Evolutionary conservation across 2,797 vertebrate species (phyloP), one percentile per base, ranked within the genome.

Genomic region (Lophius americanus): DNA sequence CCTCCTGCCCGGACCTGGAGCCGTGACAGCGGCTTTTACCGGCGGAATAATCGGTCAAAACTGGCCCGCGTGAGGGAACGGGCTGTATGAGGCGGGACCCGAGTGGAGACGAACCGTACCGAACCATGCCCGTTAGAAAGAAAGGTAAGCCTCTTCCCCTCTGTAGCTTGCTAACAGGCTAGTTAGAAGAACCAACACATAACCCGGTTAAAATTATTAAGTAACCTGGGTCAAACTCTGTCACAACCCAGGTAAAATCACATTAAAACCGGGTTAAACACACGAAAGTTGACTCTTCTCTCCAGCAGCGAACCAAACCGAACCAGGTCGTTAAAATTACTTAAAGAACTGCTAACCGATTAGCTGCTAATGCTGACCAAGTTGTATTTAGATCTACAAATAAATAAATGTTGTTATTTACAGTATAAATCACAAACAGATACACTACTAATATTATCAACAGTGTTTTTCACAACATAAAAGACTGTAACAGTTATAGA

Each of bases 101-200:
- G 42, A 64, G 70, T 78, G 65, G 58, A 11, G 76, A 77, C 90
- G 56, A 12, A 76, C 77, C 75, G 42, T 63, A 72, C 79, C 68
- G 58, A 11, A 76, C 78, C 90, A 98, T 98, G 97, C 97, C 96
- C 47, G 95, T 98, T 71, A 89, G 95, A 79, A 96, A 95, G 81
- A 96, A 96, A 95, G 97, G 96, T 97, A 92, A 94, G 91, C 84
- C 57, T 74, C 81, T 90, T 78, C 75, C 67, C 73, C 68, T 76
- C 8, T 9, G 72, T 62, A 77, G 66, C 78, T 37, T 43, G 89
- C 84, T 87, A 91, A 60, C 81, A 0, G 35, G 89, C 82, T 86
- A 91, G 13, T 58, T 68, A 49, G n/a, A 60, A 57, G 33, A 8
- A 43, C 58, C n/a, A 7, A 58, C 14, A 37, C 57, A 10, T 23